Conservation (phyloP, 2,888 invertebrate species). For the Subacronicta megacephala region DNA sequence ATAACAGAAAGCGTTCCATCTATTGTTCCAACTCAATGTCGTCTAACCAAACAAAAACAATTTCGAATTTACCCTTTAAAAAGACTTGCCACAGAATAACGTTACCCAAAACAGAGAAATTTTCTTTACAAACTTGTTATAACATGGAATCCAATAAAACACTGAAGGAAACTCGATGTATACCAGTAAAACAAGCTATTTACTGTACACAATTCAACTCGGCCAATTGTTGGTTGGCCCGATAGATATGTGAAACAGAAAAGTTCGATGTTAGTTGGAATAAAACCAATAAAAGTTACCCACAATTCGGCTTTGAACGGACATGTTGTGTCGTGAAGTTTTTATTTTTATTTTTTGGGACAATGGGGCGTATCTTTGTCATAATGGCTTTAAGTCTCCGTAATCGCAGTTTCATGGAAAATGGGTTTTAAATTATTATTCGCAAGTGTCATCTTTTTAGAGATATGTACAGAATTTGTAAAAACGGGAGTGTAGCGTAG, state of each 20-base stretch:
- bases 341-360: slow-evolving; percentile 45
- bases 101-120: slow-evolving; percentile 62
- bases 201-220: slow-evolving; percentile 80
- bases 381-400: slow-evolving; percentile 28
- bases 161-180: slow-evolving; percentile 74
- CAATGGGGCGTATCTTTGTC: slow-evolving; percentile 36
- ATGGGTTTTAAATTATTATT: neutral
- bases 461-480: too few relatives aligned
- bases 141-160: slow-evolving; percentile 80
- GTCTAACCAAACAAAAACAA: slow-evolving; percentile 38
- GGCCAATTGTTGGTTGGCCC: slow-evolving; percentile 73
- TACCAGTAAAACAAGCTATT: slow-evolving; percentile 80
- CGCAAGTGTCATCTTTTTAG: accelerated
- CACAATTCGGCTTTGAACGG: slow-evolving; percentile 71
- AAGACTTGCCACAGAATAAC: slow-evolving; percentile 55
- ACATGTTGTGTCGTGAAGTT: slow-evolving; percentile 63
- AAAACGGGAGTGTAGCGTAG: too few relatives aligned
- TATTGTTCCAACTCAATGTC: slow-evolving; percentile 32
- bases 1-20: slow-evolving; percentile 22
- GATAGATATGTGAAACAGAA: slow-evolving; percentile 79
- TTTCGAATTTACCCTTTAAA: slow-evolving; percentile 51
- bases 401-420: slow-evolving; percentile 8
- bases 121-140: slow-evolving; percentile 78
- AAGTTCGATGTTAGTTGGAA: slow-evolving; percentile 74
- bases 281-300: slow-evolving; percentile 83